Evolutionary conservation across 35 echinoderm and acorn worm genomes (phyloP).

Genomic region (Heliocidaris erythrogramma): DNA sequence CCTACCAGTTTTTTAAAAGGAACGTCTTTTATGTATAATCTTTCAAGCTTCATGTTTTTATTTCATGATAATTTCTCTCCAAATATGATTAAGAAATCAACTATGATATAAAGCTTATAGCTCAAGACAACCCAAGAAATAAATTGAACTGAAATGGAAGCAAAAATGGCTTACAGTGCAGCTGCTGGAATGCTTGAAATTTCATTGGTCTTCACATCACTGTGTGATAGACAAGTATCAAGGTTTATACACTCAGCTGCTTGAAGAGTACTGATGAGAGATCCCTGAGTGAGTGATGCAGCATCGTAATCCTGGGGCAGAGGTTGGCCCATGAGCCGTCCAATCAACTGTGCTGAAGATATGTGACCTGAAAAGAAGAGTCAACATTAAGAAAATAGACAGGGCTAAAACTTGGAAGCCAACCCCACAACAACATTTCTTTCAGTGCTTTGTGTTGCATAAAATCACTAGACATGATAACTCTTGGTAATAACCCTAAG

Average conservation of each 20-base stretch:
- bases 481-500: too few relatives aligned
- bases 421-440: too few relatives aligned
- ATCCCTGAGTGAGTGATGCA: not conserved
- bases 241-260: conserved; percentile 14
- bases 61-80: too few relatives aligned
- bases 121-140: not conserved
- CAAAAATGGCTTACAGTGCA: not conserved
- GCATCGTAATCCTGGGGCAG: not conserved
- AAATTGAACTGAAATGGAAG: not conserved
- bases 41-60: too few relatives aligned
- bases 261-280: conserved; percentile 39
- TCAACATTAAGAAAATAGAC: not conserved
- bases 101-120: too few relatives aligned
- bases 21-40: too few relatives aligned
- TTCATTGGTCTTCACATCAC: not conserved
- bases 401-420: too few relatives aligned
- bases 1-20: too few relatives aligned
- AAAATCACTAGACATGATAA: too few relatives aligned
- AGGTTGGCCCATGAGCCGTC: not conserved
- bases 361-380: not conserved
- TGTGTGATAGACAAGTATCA: not conserved
- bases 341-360: conserved; percentile 24
- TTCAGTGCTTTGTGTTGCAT: too few relatives aligned
- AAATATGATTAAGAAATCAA: too few relatives aligned
- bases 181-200: not conserved